Base-by-base conservation (phyloP, 2,888 invertebrate species). In the Platycnemis pennipes region DNA sequence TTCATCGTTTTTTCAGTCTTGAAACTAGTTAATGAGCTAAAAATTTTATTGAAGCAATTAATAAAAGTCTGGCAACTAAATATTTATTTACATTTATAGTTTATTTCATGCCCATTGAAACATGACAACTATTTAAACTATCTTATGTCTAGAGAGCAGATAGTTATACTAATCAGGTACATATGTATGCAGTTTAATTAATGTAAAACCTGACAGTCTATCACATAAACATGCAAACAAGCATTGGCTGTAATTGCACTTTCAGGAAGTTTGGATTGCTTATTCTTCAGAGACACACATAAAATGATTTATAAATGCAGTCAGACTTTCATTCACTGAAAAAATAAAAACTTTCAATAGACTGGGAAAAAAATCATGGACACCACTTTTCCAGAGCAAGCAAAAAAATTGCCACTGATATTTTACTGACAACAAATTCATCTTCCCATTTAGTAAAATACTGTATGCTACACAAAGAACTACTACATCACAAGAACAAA, bases 51-150 rank as follows among this genome's bases (percentile, higher is more conserved):
- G n/a, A 91, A 91, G 91, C 91, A 56, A 91, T 91, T 63, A 91
- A 91, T 91, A 91, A 91, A 91, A 91, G 63, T 91, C 91, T 91
- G 91, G 91, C 91, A 91, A 91, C 91, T 91, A 91, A 91, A 91
- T 91, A 91, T 91, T 91, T 91, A 91, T 91, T 91, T 91, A 91
- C 91, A 91, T 91, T 91, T 91, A 91, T 91, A 56, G 91, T 91
- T 91, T 91, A 91, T 91, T 56, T 63, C 91, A 91, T 91, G 91
- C 91, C 91, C 91, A 91, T 91, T 91, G 63, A 91, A 91, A 63
- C 63, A 91, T 91, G 56, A 91, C 91, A 91, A 69, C 91, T 91
- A 91, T 91, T 91, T 91, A 63, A 63, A 91, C 91, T 91, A 91
- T 91, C 2, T 56, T 91, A 91, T 91, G 63, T 44, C 44, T 44